A percentile compares a stretch with the other conserved stretches of the same genome.
phyloP scores from a whole-genome alignment of 2,888 invertebrate genomes.

The Drosophila cracens region DNA sequence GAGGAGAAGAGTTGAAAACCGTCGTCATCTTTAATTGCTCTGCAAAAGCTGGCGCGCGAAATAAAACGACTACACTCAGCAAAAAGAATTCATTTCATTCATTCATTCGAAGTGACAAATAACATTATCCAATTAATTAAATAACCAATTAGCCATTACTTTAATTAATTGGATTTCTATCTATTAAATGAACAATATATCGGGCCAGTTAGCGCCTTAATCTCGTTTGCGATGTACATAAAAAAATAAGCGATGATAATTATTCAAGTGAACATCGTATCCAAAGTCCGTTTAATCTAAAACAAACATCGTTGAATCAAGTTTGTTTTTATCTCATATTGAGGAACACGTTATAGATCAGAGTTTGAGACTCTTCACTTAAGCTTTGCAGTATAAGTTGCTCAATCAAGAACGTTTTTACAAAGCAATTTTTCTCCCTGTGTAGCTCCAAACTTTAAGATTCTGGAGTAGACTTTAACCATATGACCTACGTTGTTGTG shows the following conservation, averaged over 20 bases:
- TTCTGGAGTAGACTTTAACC: not conserved
- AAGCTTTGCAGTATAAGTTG: not conserved
- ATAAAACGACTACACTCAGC: conserved; percentile 17
- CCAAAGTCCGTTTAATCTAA: not conserved
- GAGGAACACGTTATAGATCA: not conserved
- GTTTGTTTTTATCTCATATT: not conserved
- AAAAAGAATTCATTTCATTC: conserved; percentile 8
- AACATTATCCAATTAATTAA: not conserved
- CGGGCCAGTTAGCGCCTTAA: not conserved
- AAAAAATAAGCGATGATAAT: no score
- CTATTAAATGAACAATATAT: conserved; percentile 5
- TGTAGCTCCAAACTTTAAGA: not conserved
- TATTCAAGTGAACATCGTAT: not conserved
- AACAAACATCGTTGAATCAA: not conserved
- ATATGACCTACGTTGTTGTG: not conserved
- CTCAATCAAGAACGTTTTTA: not conserved
- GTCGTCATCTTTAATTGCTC: conserved; percentile 25
- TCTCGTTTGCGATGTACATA: no score
- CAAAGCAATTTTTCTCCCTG: not conserved
- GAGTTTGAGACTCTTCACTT: not conserved
- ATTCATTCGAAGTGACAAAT: conserved; percentile 3
- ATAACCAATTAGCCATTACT: not conserved
- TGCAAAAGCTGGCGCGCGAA: not conserved
- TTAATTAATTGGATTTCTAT: not conserved
- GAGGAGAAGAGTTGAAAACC: not conserved